Conservation (phyloP, 2,888 invertebrate species). For the Cyclophora punctaria region DNA sequence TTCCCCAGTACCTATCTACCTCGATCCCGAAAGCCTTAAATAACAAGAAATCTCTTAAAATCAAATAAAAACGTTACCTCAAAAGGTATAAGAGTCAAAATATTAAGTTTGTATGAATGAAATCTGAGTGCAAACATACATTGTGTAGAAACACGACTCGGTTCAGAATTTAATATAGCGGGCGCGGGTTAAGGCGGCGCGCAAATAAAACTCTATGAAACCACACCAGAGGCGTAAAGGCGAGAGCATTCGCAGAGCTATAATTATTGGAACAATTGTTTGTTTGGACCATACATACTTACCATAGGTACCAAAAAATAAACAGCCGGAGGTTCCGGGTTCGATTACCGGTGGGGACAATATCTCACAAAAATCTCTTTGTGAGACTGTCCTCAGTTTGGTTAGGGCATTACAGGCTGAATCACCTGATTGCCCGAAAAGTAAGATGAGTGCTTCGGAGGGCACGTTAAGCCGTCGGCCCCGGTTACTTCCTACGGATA, state of each 20-base stretch:
- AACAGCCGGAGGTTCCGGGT: too few relatives aligned
- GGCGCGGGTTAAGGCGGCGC: conserved; percentile 67
- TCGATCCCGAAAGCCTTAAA: too few relatives aligned
- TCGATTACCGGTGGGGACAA: not conserved
- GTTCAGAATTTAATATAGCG: conserved; percentile 64
- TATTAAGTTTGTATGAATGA: conserved; percentile 24
- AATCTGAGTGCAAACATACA: conserved; percentile 40
- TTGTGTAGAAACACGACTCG: conserved; percentile 42
- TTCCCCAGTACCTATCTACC: not conserved
- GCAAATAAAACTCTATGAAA: conserved; percentile 68
- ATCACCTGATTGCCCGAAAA: too few relatives aligned
- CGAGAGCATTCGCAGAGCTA: conserved; percentile 12
- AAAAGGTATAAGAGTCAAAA: conserved; percentile 15
- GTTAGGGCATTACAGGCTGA: too few relatives aligned
- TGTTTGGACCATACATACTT: too few relatives aligned
- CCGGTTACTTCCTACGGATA: too few relatives aligned
- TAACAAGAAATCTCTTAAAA: not conserved
- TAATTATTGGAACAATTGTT: conserved; percentile 1
- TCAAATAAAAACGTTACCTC: not conserved
- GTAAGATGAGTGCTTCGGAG: too few relatives aligned
- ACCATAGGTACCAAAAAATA: too few relatives aligned
- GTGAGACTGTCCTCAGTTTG: too few relatives aligned
- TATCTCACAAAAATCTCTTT: too few relatives aligned
- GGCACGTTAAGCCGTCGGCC: too few relatives aligned
- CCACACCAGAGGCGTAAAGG: conserved; percentile 53